phyloP scores from a whole-genome alignment of 2,113 vertebrate genomes.

The human (Homo sapiens) region GRCh38 chr18:42281501-42282000 shows the following conservation, averaged over 20 bases:
- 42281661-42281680: not conserved
- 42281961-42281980: not conserved
- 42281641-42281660: not conserved
- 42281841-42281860: not conserved
- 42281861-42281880: not conserved
- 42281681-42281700: not conserved
- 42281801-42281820: not conserved
- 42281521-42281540: not conserved
- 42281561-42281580: not conserved
- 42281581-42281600: not conserved
- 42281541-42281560: not conserved
- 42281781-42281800: not conserved
- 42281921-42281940: not conserved
- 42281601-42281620: not conserved
- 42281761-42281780: not conserved
- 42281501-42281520: too few relatives aligned
- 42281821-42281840: not conserved
- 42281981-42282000: not conserved
- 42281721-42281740: not conserved
- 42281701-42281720: not conserved
- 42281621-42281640: not conserved
- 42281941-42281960: not conserved
- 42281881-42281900: not conserved
- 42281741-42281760: not conserved
- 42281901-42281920: not conserved